Evolutionary conservation across 2,797 vertebrate genomes (phyloP).

Genomic region (Myotis planiceps): DNA sequence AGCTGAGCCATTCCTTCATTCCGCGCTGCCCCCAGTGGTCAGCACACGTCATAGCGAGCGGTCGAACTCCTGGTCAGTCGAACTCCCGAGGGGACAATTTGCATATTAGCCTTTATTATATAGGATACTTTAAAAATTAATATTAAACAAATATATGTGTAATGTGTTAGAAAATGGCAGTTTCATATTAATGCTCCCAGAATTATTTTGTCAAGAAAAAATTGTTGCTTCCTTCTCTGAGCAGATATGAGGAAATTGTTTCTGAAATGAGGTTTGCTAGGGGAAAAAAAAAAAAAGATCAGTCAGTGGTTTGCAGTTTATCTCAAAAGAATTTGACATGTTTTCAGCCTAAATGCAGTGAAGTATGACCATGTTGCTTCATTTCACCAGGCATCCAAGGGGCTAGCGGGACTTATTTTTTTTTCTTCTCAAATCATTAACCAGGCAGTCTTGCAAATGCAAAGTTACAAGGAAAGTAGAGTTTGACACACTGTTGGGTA

Average conservation of each 20-base stretch:
- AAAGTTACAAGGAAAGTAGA: constrained; percentile 34
- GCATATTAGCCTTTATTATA: no score
- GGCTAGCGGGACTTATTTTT: constrained; percentile 48
- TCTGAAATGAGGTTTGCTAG: constrained; percentile 55
- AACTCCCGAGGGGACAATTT: no score
- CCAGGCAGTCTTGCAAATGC: constrained; percentile 69
- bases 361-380: constrained; percentile 73
- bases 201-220: neutral
- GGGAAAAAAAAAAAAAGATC: constrained; percentile 34
- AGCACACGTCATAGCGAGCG: no score
- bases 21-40: no score
- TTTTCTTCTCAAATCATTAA: constrained; percentile 79
- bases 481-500: constrained; percentile 6
- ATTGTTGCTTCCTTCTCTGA: neutral
- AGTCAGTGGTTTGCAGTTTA: constrained; percentile 72
- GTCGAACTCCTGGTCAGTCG: no score
- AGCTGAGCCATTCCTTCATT: no score
- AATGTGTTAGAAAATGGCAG: neutral
- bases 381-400: constrained; percentile 75
- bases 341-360: constrained; percentile 57
- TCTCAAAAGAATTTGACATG: constrained; percentile 74
- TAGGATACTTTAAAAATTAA: neutral
- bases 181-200: neutral
- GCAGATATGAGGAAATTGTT: constrained; percentile 62
- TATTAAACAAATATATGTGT: neutral